Evolutionary conservation across 2,113 vertebrate species (phyloP).

Genomic region (Calyptommatus sinebrachiatus): DNA sequence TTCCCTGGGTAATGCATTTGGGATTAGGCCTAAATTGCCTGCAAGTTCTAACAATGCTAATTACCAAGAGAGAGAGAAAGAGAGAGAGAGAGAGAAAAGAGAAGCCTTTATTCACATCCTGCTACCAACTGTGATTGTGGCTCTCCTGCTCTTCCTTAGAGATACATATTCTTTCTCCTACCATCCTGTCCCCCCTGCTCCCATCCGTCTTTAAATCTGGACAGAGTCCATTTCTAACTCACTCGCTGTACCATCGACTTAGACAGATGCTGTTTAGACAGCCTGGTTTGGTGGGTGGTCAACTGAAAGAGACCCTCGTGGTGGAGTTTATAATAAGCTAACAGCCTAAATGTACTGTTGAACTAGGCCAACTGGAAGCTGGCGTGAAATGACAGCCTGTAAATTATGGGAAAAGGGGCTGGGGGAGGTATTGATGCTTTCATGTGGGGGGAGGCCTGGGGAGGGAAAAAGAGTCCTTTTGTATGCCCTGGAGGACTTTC

Average conservation of each 20-base stretch:
- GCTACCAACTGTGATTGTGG: slow-evolving; percentile 21
- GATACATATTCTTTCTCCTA: not conserved
- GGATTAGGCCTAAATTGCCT: slow-evolving; percentile 1
- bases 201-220: slow-evolving; percentile 54
- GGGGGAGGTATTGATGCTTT: slow-evolving; percentile 26
- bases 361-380: slow-evolving; percentile 84
- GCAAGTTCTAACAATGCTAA: slow-evolving; percentile 6
- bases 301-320: slow-evolving; percentile 65
- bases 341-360: slow-evolving; percentile 90
- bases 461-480: slow-evolving; percentile 30
- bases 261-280: slow-evolving; percentile 87
- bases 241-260: slow-evolving; percentile 74
- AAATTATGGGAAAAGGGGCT: slow-evolving; percentile 44
- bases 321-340: slow-evolving; percentile 83
- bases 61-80: not conserved
- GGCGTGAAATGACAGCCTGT: slow-evolving; percentile 94
- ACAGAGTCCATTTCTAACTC: slow-evolving; percentile 67
- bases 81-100: not conserved
- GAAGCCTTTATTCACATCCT: slow-evolving; percentile 10
- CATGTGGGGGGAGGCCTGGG: not conserved
- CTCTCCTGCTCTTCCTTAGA: slow-evolving; percentile 11
- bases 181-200: slow-evolving; percentile 37
- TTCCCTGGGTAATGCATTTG: slow-evolving; percentile 16
- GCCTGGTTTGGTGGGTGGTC: slow-evolving; percentile 90
- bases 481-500: not conserved